Evolutionary conservation across 64 coral and sea anemone species (phyloP).

Genomic region (Porites lutea): DNA sequence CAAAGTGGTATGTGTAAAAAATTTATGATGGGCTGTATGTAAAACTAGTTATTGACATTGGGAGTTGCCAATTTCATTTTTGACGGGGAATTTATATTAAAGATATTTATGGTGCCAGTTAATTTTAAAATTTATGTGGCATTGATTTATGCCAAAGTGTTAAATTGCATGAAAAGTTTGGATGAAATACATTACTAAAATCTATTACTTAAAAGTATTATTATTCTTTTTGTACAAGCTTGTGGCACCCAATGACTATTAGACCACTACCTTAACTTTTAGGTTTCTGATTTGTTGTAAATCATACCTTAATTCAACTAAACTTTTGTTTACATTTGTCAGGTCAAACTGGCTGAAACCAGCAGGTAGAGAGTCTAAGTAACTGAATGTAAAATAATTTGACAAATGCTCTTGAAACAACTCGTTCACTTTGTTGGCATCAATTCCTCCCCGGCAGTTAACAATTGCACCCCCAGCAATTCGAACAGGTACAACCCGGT

Average conservation of each 20-base stretch:
- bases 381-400: background rate
- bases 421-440: background rate
- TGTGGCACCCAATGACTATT: background rate
- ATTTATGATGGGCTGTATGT: too few species aligned
- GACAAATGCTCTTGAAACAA: background rate
- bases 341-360: background rate
- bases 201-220: too few species aligned
- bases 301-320: background rate
- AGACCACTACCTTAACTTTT: too few species aligned
- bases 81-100: too few species aligned
- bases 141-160: too few species aligned
- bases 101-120: too few species aligned
- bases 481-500: slow-evolving; percentile 3
- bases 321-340: slow-evolving; percentile 6
- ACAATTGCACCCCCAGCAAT: background rate
- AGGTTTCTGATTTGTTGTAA: background rate
- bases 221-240: background rate
- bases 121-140: too few species aligned
- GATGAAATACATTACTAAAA: too few species aligned
- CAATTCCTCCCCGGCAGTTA: slow-evolving; percentile 38
- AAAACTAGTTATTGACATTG: too few species aligned
- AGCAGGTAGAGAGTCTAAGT: background rate
- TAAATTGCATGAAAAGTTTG: too few species aligned
- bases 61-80: too few species aligned
- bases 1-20: too few species aligned